phyloP scores from a whole-genome alignment of 2,888 invertebrate genomes.

The Cheilosia pagana region DNA sequence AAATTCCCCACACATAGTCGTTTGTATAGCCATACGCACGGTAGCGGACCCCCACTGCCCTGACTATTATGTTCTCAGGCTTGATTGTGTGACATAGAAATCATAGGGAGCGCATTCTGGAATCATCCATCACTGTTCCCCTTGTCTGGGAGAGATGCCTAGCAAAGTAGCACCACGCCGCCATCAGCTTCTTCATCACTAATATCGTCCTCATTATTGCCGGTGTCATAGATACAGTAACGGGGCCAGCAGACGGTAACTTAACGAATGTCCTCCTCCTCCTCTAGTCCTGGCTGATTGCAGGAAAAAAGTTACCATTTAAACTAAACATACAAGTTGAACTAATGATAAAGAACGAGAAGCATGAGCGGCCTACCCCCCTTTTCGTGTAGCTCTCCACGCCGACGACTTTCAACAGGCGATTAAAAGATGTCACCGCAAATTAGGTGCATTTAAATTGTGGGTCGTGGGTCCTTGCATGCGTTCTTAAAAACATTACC shows the following conservation, averaged over 20 bases:
- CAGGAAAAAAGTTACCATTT: constrained; percentile 24
- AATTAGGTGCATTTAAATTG: constrained; percentile 67
- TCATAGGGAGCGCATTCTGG: constrained; percentile 38
- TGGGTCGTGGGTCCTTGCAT: constrained; percentile 55
- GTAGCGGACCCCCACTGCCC: constrained; percentile 1
- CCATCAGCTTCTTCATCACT: constrained; percentile 36
- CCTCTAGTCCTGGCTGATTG: constrained; percentile 22
- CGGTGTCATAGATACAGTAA: constrained; percentile 39
- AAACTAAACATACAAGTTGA: constrained; percentile 26
- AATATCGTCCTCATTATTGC: constrained; percentile 54
- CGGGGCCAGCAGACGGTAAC: constrained; percentile 55
- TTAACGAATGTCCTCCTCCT: constrained; percentile 64
- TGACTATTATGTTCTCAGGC: constrained; percentile 37
- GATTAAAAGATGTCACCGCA: constrained; percentile 72
- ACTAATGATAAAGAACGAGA: constrained; percentile 26
- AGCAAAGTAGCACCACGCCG: constrained; percentile 3
- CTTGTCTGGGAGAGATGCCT: constrained; percentile 46
- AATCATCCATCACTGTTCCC: constrained; percentile 58
- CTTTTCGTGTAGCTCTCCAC: not conserved
- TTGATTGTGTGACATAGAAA: constrained; percentile 58
- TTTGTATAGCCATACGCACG: not conserved
- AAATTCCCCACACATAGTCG: constrained; percentile 6
- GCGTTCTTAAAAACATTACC: constrained; percentile 28
- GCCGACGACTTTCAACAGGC: constrained; percentile 71
- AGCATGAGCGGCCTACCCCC: constrained; percentile 33